These are phyloP conservation scores for Pollenia griseotomentosa DNA, from an alignment of 2,888 invertebrate species.

Conservation along the genomic window DNA sequence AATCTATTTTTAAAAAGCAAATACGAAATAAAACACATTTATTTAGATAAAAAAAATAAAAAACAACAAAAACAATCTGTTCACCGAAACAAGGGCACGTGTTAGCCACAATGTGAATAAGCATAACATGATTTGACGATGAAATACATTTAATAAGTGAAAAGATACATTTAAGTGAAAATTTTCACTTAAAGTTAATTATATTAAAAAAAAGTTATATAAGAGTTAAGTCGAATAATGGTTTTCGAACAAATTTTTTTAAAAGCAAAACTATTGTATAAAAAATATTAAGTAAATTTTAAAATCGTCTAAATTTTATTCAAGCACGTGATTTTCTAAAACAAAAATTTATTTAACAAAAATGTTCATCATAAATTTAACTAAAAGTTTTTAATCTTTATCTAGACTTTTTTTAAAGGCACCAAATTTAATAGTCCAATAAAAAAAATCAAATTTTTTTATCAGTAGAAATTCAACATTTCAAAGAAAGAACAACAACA, in stretches of 20 bases:
- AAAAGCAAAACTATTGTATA: too few species aligned
- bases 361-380: not conserved
- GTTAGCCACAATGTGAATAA: not conserved
- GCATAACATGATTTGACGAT: not conserved
- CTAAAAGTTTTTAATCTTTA: not conserved
- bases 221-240: too few species aligned
- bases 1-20: slow-evolving; percentile 40
- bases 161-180: not conserved
- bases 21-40: slow-evolving; percentile 4
- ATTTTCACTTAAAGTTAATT: too few species aligned
- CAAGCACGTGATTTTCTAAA: slow-evolving; percentile 9
- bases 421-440: not conserved
- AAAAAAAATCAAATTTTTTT: slow-evolving; percentile 7
- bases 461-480: slow-evolving; percentile 11
- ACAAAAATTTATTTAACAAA: not conserved
- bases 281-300: too few species aligned
- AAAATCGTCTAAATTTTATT: not conserved
- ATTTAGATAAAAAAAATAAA: not conserved
- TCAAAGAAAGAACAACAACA: not conserved
- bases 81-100: not conserved
- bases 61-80: not conserved
- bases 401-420: not conserved
- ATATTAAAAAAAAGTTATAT: too few species aligned
- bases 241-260: too few species aligned
- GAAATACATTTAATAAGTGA: not conserved